Evolutionary conservation across 2,113 vertebrate genomes (phyloP).

Genomic region (Paraplagusia blochii): DNA sequence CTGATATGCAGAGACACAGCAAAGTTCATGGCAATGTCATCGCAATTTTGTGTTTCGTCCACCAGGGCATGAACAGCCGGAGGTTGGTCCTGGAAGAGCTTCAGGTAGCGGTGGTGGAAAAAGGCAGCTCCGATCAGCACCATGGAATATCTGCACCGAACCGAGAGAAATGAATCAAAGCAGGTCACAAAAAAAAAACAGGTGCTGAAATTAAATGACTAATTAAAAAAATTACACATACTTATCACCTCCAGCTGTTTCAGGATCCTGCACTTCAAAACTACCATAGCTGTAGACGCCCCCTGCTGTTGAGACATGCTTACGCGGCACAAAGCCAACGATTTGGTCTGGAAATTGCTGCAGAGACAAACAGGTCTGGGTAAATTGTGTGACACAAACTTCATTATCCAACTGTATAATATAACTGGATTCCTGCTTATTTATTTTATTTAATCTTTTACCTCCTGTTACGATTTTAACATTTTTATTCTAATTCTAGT

Average conservation of each 20-base stretch:
- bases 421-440: too few species aligned
- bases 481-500: too few species aligned
- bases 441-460: too few species aligned
- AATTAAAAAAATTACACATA: constrained; percentile 18
- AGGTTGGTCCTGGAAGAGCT: constrained; percentile 86
- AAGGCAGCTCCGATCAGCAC: constrained; percentile 92
- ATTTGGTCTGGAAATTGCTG: constrained; percentile 96
- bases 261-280: constrained; percentile 86
- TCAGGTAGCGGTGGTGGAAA: constrained; percentile 83
- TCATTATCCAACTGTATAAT: too few species aligned
- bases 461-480: too few species aligned
- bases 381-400: not conserved
- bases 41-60: constrained; percentile 93
- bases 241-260: constrained; percentile 81
- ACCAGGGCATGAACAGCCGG: constrained; percentile 79
- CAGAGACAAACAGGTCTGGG: constrained; percentile 17
- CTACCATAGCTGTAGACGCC: constrained; percentile 90
- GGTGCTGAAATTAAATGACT: too few species aligned
- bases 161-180: not conserved
- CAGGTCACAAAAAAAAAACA: not conserved
- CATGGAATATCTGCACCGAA: constrained; percentile 83
- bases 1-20: constrained; percentile 77
- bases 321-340: constrained; percentile 94
- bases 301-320: constrained; percentile 82
- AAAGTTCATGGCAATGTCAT: constrained; percentile 94